Base-by-base conservation (phyloP, 2,113 vertebrate species). In the Chionomys nivalis region DNA sequence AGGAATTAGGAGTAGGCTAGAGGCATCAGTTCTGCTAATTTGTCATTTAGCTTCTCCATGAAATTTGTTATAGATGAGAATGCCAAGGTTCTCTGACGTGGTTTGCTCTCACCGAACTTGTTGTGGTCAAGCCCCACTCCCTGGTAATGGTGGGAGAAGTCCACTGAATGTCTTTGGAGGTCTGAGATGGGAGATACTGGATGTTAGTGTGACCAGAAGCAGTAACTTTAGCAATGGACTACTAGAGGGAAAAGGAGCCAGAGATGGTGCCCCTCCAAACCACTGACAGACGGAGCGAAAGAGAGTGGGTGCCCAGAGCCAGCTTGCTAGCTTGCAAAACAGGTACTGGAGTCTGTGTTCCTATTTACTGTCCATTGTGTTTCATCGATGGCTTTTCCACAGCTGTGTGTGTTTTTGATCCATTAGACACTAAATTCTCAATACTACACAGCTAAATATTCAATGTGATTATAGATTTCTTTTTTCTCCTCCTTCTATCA, bases 281-380 rank as follows among this genome's bases (percentile, higher is more conserved):
- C 52, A 68, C n/a, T 36, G 28, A 9, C n/a, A 86, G 68, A 92
- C 24, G 2, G 11, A 91, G 79, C 49, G 85, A 79, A 58, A n/a
- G 3, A 33, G 82, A 83, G 78, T 6, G 9, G 65, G 47, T n/a
- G 26, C 55, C 36, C 10, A 21, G 13, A 36, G 17, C 44, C 42
- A 55, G 47, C 13, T 65, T 19, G 33, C 7, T 44, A 4, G n/a
- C 2, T 44, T 55, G 47, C 52, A 70, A 39, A 72, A 16, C 33
- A 55, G 12, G 11, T 36, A 14, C 9, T 11, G 12, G 44, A 73
- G n/a, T 0, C 0, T 0, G 31, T 76, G 39, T 0, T 2, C 70
- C 55, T 11, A 5, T 28, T 49, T 8, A 8, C 21, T 36, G 49
- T 17, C 47, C 90, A 4, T 33, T 5, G 14, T 11, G 7, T 16